A percentile compares a stretch with the other conserved stretches of the same genome.
These are phyloP conservation scores for Maniola jurtina DNA, from an alignment of 1,140 invertebrate species.

Conservation along the genomic window DNA sequence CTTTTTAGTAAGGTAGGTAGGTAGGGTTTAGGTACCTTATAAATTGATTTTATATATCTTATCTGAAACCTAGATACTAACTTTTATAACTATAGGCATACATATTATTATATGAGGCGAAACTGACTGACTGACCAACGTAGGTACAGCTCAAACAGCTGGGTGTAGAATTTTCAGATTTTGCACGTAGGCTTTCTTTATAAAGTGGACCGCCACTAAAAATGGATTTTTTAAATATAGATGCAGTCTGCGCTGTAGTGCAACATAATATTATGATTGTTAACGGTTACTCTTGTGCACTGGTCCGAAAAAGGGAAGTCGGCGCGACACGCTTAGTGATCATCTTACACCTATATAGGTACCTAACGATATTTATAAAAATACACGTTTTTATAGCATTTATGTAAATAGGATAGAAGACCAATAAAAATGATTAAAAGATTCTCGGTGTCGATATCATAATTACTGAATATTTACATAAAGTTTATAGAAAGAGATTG, in stretches of 20 bases:
- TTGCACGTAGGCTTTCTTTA: no score
- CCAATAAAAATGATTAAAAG: background rate
- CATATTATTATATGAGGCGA: no score
- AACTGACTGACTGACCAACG: no score
- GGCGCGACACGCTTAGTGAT: slow-evolving; percentile 45
- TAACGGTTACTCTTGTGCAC: slow-evolving; percentile 46
- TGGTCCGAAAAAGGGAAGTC: slow-evolving; percentile 44
- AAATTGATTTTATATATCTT: no score
- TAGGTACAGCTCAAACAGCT: no score
- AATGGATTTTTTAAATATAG: slow-evolving; percentile 1
- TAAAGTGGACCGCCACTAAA: no score
- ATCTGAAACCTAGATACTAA: no score
- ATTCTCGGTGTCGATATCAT: background rate
- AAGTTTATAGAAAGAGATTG: background rate
- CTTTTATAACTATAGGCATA: no score
- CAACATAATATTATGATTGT: slow-evolving; percentile 31
- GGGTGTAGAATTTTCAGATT: no score
- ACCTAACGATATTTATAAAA: background rate
- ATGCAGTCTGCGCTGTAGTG: slow-evolving; percentile 18
- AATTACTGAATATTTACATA: slow-evolving; percentile 2
- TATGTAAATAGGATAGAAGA: background rate
- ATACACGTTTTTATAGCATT: slow-evolving; percentile 1
- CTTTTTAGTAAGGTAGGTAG: no score
- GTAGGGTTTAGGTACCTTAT: no score
- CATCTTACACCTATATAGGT: slow-evolving; percentile 10